phyloP scores from a whole-genome alignment of 2,888 invertebrate species.

The Peribatodes rhomboidaria region DNA sequence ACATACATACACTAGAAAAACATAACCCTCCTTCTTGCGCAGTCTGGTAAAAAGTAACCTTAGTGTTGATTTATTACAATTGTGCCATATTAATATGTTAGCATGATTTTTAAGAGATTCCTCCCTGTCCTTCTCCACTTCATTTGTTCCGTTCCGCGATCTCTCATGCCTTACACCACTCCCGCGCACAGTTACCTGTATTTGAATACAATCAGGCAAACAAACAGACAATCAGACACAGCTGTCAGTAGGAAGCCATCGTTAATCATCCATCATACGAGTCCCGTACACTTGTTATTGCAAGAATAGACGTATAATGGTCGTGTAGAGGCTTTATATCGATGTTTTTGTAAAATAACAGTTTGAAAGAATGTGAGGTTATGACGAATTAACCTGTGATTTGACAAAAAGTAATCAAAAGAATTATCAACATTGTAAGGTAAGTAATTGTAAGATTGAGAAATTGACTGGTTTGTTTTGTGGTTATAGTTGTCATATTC shows the following conservation, averaged over 20 bases:
- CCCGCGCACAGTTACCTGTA: constrained; percentile 53
- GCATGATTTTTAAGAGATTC: no score
- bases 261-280: constrained; percentile 70
- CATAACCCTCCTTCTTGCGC: no score
- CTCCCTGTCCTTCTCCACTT: no score
- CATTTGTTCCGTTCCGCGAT: constrained; percentile 29
- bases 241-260: constrained; percentile 66
- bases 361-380: constrained; percentile 43
- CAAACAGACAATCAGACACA: constrained; percentile 68
- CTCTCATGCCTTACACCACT: constrained; percentile 27
- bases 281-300: constrained; percentile 30
- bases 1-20: no score
- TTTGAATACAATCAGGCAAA: constrained; percentile 62
- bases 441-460: constrained; percentile 18
- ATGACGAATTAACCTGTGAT: constrained; percentile 42
- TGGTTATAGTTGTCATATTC: neutral
- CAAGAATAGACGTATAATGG: constrained; percentile 19
- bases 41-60: no score
- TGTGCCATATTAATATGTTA: no score
- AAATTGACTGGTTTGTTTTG: constrained; percentile 6
- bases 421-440: constrained; percentile 23
- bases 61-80: no score
- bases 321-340: constrained; percentile 17
- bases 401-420: constrained; percentile 21
- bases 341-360: constrained; percentile 38